Conservation (phyloP, 2,797 vertebrate species). For the Acomys russatus region DNA sequence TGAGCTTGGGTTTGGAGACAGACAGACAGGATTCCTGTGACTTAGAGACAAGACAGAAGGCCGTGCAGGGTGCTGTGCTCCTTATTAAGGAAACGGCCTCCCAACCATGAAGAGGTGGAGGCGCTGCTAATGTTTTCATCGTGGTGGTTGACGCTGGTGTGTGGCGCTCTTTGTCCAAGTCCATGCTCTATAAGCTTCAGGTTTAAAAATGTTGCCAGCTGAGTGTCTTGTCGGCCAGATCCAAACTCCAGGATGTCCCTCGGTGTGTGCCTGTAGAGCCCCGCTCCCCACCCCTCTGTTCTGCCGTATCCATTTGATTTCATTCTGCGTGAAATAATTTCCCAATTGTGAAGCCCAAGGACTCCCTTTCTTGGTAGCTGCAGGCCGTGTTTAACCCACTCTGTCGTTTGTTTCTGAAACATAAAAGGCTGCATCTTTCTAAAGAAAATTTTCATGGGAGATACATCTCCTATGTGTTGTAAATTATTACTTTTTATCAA, state of each 20-base stretch:
- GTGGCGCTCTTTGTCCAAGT: not conserved
- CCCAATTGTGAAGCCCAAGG: not conserved
- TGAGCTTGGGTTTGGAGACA: conserved; percentile 8
- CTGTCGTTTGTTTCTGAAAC: conserved; percentile 2
- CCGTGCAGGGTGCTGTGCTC: fast-evolving
- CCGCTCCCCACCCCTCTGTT: not conserved
- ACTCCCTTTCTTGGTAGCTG: not conserved
- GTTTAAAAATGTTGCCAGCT: conserved; percentile 46
- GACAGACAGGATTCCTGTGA: not conserved
- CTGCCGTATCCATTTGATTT: not conserved
- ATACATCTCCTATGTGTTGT: not conserved
- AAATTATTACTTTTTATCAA: conserved; percentile 32
- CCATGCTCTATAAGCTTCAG: not conserved
- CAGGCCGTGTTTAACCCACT: not conserved
- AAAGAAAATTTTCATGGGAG: not conserved
- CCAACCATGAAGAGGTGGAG: not conserved
- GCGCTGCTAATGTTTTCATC: not conserved
- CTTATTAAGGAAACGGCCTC: not conserved
- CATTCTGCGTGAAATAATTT: not conserved
- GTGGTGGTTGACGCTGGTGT: not conserved
- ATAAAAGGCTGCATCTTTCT: not conserved
- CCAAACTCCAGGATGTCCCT: not conserved
- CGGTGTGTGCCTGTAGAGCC: not conserved
- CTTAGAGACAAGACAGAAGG: not conserved
- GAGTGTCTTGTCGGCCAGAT: not conserved